These are phyloP conservation scores for Theocolax elegans DNA, from an alignment of 1,140 invertebrate genomes.

Conservation along the genomic window DNA sequence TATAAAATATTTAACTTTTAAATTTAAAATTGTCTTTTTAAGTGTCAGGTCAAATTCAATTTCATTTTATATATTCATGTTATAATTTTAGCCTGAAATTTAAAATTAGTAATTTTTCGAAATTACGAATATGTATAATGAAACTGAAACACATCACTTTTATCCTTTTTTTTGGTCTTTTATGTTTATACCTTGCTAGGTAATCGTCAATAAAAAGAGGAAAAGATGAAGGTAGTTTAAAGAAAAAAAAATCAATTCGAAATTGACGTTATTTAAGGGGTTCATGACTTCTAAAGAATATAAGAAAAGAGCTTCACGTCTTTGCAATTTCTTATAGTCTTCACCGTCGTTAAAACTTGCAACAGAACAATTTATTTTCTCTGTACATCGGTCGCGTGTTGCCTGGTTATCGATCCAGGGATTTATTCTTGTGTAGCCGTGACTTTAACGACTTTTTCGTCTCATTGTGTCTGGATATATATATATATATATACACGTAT, in stretches of 20 bases:
- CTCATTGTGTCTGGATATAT: background rate
- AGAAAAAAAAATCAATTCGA: background rate
- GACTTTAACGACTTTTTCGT: slow-evolving; percentile 9
- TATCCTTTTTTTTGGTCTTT: too few species aligned
- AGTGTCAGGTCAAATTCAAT: too few species aligned
- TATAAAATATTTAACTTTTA: too few species aligned
- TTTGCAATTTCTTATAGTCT: background rate
- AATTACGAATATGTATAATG: too few species aligned
- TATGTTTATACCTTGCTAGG: too few species aligned
- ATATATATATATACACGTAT: background rate
- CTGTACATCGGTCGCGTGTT: background rate
- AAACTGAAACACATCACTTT: too few species aligned
- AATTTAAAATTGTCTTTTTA: too few species aligned
- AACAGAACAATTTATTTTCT: slow-evolving; percentile 19
- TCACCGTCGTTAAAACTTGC: slow-evolving; percentile 1
- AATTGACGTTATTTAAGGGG: background rate
- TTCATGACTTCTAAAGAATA: background rate
- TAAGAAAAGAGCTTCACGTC: background rate
- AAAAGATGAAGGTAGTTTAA: too few species aligned
- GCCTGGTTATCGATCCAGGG: slow-evolving; percentile 5
- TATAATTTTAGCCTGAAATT: too few species aligned
- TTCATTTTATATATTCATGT: too few species aligned
- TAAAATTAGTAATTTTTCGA: too few species aligned
- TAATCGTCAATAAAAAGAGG: too few species aligned
- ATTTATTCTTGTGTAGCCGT: slow-evolving; percentile 26